Evolutionary conservation across 2,797 vertebrate species (phyloP).

Genomic region (Dallia pectoralis): DNA sequence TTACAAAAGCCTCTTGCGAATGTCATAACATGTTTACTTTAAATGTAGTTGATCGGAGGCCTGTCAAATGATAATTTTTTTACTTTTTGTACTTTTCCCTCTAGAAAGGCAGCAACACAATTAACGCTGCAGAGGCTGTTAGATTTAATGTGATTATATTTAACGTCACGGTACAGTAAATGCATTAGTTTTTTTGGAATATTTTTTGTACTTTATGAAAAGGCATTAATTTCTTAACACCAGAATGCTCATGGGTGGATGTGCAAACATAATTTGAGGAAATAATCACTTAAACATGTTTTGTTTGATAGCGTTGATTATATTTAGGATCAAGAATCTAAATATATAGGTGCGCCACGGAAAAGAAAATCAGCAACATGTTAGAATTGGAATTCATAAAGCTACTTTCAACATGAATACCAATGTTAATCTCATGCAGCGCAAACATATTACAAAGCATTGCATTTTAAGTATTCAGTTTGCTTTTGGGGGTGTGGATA

Average conservation of each 20-base stretch:
- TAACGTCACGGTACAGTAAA: neutral
- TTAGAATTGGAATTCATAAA: neutral
- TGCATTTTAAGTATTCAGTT: neutral
- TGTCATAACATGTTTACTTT: slow-evolving; percentile 15
- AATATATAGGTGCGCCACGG: neutral
- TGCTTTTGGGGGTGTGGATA: neutral
- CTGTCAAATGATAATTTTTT: slow-evolving; percentile 20
- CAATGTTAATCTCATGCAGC: neutral
- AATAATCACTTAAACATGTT: neutral
- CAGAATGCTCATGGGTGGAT: neutral
- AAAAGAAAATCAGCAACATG: neutral
- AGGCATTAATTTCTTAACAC: neutral
- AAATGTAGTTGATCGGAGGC: slow-evolving; percentile 16
- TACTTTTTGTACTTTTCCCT: slow-evolving; percentile 30
- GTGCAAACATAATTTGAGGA: neutral
- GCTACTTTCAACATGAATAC: neutral
- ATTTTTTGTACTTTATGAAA: slow-evolving; percentile 15
- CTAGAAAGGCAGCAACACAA: slow-evolving; percentile 41
- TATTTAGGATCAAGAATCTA: neutral
- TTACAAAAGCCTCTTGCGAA: slow-evolving; percentile 12
- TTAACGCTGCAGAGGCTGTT: neutral
- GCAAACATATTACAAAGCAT: neutral
- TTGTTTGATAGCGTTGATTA: neutral
- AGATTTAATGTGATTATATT: slow-evolving; percentile 13
- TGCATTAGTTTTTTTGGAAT: slow-evolving; percentile 11